Evolutionary conservation across 1,140 invertebrate genomes (phyloP).

Genomic region (Heliconius hermathena): DNA sequence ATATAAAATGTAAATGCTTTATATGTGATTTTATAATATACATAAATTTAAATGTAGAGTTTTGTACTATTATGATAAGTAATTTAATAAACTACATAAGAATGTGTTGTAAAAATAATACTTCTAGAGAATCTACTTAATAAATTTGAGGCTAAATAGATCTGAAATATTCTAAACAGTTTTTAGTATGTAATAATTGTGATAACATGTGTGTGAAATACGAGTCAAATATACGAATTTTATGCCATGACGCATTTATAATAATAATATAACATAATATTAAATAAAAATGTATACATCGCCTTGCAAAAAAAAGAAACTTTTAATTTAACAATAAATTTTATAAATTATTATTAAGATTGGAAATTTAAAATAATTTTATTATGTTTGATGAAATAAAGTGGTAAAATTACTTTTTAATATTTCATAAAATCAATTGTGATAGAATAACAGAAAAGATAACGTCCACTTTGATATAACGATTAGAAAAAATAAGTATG

Average conservation of each 20-base stretch:
- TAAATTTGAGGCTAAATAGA: not conserved
- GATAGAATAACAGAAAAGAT: too few relatives aligned
- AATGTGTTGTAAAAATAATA: not conserved
- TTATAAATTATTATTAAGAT: too few relatives aligned
- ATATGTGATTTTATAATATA: too few relatives aligned
- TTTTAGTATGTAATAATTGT: not conserved
- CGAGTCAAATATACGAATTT: not conserved
- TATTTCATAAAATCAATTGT: too few relatives aligned
- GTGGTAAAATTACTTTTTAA: too few relatives aligned
- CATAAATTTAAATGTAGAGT: not conserved
- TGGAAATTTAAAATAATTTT: too few relatives aligned
- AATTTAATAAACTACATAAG: not conserved
- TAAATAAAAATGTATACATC: not conserved
- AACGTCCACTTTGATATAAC: too few relatives aligned
- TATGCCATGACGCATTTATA: constrained; percentile 1
- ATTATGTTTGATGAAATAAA: too few relatives aligned
- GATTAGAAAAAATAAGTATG: too few relatives aligned
- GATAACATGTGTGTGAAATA: not conserved
- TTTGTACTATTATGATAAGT: not conserved
- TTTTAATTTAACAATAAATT: too few relatives aligned
- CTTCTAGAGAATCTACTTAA: not conserved
- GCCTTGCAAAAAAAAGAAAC: too few relatives aligned
- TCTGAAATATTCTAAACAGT: not conserved
- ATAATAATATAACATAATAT: not conserved
- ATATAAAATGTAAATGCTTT: too few relatives aligned